Evolutionary conservation across 2,113 vertebrate species (phyloP).

Genomic region (Protobothrops mucrosquamatus): DNA sequence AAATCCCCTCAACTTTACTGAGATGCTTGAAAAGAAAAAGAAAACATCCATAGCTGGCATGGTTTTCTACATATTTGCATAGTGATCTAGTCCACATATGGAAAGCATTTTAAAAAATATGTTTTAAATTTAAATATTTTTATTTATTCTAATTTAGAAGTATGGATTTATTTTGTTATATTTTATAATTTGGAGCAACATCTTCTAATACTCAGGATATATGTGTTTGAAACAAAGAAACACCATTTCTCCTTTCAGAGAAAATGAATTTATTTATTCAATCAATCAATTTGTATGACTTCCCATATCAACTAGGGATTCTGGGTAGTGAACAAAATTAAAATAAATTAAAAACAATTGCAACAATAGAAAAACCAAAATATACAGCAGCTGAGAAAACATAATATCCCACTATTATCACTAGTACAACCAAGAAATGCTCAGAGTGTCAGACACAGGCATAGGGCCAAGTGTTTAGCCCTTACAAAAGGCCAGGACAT

Average conservation of each 20-base stretch:
- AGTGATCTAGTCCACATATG: not conserved
- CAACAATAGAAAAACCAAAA: not conserved
- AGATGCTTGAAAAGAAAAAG: not conserved
- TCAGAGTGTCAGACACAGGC: not conserved
- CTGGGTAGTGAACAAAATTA: not conserved
- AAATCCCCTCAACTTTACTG: not conserved
- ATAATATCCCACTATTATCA: not conserved
- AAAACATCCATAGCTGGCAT: not conserved
- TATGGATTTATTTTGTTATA: not conserved
- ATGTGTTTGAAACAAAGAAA: slow-evolving; percentile 14
- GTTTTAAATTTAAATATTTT: not conserved
- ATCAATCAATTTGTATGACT: not conserved
- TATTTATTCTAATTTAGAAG: not conserved
- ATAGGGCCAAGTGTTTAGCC: not conserved
- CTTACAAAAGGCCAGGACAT: not conserved
- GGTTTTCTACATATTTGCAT: not conserved
- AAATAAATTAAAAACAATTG: not conserved
- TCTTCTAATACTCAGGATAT: not conserved
- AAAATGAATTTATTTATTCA: slow-evolving; percentile 22
- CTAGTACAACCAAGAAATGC: not conserved
- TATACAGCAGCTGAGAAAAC: not conserved
- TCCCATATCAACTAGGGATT: not conserved
- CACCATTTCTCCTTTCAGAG: slow-evolving; percentile 40
- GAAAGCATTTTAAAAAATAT: not conserved
- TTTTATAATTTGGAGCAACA: not conserved